A percentile compares a stretch with the other conserved stretches of the same genome.
phyloP scores from a whole-genome alignment of 2,797 vertebrate species.

The Peromyscus eremicus region DNA sequence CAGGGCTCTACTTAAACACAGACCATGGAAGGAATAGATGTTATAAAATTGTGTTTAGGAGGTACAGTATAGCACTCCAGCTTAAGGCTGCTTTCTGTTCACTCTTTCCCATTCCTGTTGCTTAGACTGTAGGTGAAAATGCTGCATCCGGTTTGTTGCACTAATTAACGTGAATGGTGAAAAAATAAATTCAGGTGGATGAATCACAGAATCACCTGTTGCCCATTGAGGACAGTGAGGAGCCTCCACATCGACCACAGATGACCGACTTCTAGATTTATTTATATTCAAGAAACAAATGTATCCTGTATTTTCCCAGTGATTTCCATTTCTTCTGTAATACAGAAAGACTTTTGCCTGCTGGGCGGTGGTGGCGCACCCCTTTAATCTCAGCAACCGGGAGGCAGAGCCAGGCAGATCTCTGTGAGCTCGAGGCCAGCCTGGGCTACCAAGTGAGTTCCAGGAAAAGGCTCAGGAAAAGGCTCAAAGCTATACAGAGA shows the following conservation, averaged over 20 bases:
- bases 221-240: too few species aligned
- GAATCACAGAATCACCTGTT: background rate
- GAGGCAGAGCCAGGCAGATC: too few species aligned
- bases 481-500: too few species aligned
- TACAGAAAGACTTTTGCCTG: background rate
- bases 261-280: background rate
- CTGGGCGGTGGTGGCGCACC: too few species aligned
- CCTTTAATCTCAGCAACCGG: too few species aligned
- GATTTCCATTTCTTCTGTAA: background rate
- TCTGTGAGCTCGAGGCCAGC: too few species aligned
- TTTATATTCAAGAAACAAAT: background rate
- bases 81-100: background rate
- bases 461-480: too few species aligned
- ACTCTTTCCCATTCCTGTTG: background rate
- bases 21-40: background rate
- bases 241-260: background rate
- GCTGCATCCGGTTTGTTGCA: background rate
- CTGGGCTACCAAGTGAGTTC: too few species aligned
- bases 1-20: background rate
- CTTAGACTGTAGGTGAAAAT: background rate
- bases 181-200: background rate
- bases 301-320: background rate
- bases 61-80: accelerated
- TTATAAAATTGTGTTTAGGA: background rate
- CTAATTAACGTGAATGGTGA: background rate